Base-by-base conservation (phyloP, 2,888 invertebrate genomes). In the Cyclophora punctaria region DNA sequence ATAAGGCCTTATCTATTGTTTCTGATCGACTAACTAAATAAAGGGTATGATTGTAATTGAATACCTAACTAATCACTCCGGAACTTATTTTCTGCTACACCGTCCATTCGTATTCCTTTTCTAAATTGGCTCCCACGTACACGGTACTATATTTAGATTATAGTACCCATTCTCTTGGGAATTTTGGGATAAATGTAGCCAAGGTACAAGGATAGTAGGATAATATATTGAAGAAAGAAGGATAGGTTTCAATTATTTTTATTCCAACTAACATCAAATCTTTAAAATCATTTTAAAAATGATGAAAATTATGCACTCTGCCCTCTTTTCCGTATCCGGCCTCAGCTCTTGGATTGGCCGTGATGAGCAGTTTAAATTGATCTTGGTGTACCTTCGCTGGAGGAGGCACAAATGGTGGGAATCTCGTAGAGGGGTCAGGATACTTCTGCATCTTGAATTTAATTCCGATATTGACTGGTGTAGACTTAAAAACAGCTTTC, bases 401-500 rank as follows among this genome's bases (percentile, higher is more conserved):
- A 5, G 73, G 66, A 3, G 53, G 63, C 7, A 33, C 35, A 20
- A 5, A 37, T 37, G 37, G 1, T 37, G 37, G 37, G 4, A 1
- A 45, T 34, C 37, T 45, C 55, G 5, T 45, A 1, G 46, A 33
- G 1, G 49, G 44, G 34, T 53, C 46, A 6, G 61, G 59, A 51
- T 68, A 71, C 3, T 57, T 59, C 7, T 54, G 57, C 41, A 64
- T 53, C 44, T 52, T 46, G 41, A 71, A 62, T 3, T 66, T 64
- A 48, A 80, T 73, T 33, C 66, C 63, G 1, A 59, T 50, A 46
- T 68, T 69, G 4, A 73, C 63, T 6, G 85, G 80, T 0, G 83
- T 80, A 4, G 80, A 73, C 59, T 66, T 82, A 53, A 78, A 84
- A 41, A 67, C 45, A 2, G 67, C 71, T 58, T 63, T 69, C 53